Evolutionary conservation across 2,888 invertebrate genomes (phyloP).

Genomic region (Cryptocephalus moraei): DNA sequence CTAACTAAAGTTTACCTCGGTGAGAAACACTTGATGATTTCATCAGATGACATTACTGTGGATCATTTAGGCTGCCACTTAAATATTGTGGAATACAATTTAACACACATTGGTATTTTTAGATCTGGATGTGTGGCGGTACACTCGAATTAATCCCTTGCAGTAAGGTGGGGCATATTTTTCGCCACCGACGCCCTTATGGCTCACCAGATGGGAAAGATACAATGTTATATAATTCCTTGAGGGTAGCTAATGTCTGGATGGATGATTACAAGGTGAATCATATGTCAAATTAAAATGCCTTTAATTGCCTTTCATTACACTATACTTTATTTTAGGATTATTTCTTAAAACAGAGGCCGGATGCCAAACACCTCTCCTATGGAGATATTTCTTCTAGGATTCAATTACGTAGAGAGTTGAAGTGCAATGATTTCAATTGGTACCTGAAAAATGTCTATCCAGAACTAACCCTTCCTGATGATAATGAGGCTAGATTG

Average conservation of each 20-base stretch:
- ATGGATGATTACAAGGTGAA: slow-evolving; percentile 83
- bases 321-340: slow-evolving; percentile 44
- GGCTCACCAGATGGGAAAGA: slow-evolving; percentile 72
- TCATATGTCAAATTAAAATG: not conserved
- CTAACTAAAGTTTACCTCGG: too few relatives aligned
- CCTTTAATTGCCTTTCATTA: not conserved
- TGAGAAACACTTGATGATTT: too few relatives aligned
- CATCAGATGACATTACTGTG: too few relatives aligned
- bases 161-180: slow-evolving; percentile 93
- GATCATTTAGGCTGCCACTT: too few relatives aligned
- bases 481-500: slow-evolving; percentile 44
- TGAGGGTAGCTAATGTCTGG: slow-evolving; percentile 92
- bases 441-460: slow-evolving; percentile 85
- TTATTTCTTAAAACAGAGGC: slow-evolving; percentile 61
- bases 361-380: slow-evolving; percentile 47
- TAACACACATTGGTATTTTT: too few relatives aligned
- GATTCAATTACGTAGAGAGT: slow-evolving; percentile 54
- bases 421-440: slow-evolving; percentile 71
- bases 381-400: slow-evolving; percentile 78
- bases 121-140: slow-evolving; percentile 98
- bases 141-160: slow-evolving; percentile 85
- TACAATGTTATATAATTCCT: slow-evolving; percentile 82
- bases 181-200: slow-evolving; percentile 88
- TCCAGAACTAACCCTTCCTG: slow-evolving; percentile 63
- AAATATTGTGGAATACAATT: too few relatives aligned